phyloP scores from a whole-genome alignment of 1,140 invertebrate genomes.

The Drosophila funebris region DNA sequence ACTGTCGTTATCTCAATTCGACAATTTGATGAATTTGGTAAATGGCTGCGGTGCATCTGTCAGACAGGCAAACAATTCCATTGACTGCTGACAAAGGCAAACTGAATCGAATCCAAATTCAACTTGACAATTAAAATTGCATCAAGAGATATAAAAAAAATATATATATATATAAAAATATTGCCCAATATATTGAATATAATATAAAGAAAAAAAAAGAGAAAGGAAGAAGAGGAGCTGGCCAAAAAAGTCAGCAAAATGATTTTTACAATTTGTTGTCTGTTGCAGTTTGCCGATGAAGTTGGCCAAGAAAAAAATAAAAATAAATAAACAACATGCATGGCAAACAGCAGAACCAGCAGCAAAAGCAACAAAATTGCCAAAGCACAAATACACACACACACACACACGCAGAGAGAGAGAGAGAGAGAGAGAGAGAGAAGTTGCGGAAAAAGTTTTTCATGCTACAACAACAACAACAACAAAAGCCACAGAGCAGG shows the following conservation, averaged over 20 bases:
- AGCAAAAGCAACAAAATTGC: conserved; percentile 14
- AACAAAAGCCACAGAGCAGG: conserved; percentile 38
- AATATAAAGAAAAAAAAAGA: neutral
- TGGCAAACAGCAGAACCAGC: conserved; percentile 26
- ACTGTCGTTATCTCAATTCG: neutral
- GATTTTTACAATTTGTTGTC: conserved; percentile 59
- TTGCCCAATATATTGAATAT: too few species aligned
- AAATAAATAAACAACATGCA: conserved; percentile 47
- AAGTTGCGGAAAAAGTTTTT: conserved; percentile 29
- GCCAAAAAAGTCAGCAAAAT: conserved; percentile 69
- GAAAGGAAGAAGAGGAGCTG: neutral
- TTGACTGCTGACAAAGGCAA: conserved; percentile 41
- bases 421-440: neutral
- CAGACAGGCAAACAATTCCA: conserved; percentile 17
- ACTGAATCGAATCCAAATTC: conserved; percentile 47
- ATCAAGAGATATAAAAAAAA: conserved; percentile 18
- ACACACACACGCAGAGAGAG: conserved; percentile 1
- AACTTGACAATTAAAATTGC: conserved; percentile 71
- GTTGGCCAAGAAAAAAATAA: neutral
- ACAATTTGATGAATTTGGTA: neutral
- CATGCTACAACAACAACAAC: conserved; percentile 4
- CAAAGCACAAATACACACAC: conserved; percentile 9
- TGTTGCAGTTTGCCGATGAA: conserved; percentile 41
- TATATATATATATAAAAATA: neutral
- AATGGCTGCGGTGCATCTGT: neutral